These are phyloP conservation scores for Ormyrus pomaceus DNA, from an alignment of 2,888 invertebrate species.

Conservation along the genomic window DNA sequence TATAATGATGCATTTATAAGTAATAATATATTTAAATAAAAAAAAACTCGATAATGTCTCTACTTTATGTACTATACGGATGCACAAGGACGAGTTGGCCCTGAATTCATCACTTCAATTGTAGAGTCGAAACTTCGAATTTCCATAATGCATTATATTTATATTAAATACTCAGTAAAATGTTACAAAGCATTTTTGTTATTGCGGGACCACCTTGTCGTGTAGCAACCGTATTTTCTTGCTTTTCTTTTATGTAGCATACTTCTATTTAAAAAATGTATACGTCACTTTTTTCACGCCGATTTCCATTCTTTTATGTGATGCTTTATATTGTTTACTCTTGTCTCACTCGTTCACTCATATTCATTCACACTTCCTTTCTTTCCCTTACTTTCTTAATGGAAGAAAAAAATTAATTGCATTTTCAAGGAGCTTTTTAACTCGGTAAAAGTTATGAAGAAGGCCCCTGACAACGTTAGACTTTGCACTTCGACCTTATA, in stretches of 20 bases:
- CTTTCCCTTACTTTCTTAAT: slow-evolving; percentile 54
- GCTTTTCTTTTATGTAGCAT: slow-evolving; percentile 62
- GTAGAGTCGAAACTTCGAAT: slow-evolving; percentile 30
- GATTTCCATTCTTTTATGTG: slow-evolving; percentile 53
- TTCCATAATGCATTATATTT: slow-evolving; percentile 29
- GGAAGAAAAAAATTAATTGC: slow-evolving; percentile 58
- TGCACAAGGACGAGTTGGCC: slow-evolving; percentile 66
- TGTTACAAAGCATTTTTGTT: slow-evolving; percentile 23
- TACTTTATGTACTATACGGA: slow-evolving; percentile 61
- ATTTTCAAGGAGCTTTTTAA: slow-evolving; percentile 47
- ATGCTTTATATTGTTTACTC: slow-evolving; percentile 58
- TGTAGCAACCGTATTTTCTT: slow-evolving; percentile 62
- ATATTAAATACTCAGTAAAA: slow-evolving; percentile 26
- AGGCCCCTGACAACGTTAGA: slow-evolving; percentile 42
- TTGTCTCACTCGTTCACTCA: slow-evolving; percentile 26
- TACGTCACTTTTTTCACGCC: slow-evolving; percentile 62
- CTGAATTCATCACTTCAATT: slow-evolving; percentile 26
- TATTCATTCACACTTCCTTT: slow-evolving; percentile 33
- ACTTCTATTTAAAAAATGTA: slow-evolving; percentile 65
- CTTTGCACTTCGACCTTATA: slow-evolving; percentile 48
- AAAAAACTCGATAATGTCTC: slow-evolving; percentile 48
- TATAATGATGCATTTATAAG: slow-evolving; percentile 54
- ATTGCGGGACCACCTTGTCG: slow-evolving; percentile 62
- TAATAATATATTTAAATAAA: slow-evolving; percentile 50
- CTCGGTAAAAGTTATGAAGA: slow-evolving; percentile 25